phyloP scores from a whole-genome alignment of 2,888 invertebrate genomes.

The Lissocephala sabroskyi region DNA sequence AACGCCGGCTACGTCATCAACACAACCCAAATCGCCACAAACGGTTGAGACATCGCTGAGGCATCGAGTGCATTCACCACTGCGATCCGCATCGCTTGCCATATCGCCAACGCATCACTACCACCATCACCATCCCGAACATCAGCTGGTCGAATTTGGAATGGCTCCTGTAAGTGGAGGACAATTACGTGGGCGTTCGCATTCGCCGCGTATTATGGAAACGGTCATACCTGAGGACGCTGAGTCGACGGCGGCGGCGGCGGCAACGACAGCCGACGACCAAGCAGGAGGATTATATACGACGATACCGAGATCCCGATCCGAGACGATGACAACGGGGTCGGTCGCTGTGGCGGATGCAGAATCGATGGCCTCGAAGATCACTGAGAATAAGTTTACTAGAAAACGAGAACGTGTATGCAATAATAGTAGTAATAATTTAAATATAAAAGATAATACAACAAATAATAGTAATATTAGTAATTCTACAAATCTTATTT shows the following conservation, averaged over 20 bases:
- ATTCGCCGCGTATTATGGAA: too few species aligned
- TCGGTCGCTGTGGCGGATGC: constrained; percentile 13
- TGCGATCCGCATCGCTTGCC: constrained; percentile 6
- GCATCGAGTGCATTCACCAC: constrained; percentile 36
- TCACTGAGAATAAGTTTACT: constrained; percentile 70
- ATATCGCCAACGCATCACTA: not conserved
- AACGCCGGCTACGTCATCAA: constrained; percentile 26
- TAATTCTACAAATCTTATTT: constrained; percentile 65
- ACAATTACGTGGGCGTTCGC: too few species aligned
- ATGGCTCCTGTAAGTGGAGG: too few species aligned
- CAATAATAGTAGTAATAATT: constrained; percentile 68
- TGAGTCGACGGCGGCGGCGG: constrained; percentile 22
- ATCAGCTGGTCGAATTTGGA: too few species aligned
- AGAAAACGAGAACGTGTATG: constrained; percentile 71
- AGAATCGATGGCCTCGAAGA: constrained; percentile 42
- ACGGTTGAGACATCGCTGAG: constrained; percentile 37
- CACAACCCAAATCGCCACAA: constrained; percentile 3
- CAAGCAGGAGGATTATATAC: too few species aligned
- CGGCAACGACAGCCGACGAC: constrained; percentile 19
- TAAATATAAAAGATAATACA: constrained; percentile 29
- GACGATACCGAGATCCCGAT: too few species aligned
- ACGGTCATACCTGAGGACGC: constrained; percentile 57
- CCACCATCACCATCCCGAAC: constrained; percentile 7
- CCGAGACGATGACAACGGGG: constrained; percentile 18
- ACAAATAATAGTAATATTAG: constrained; percentile 54